These are phyloP conservation scores for Oscheius onirici DNA, from an alignment of 2,888 invertebrate species.

Conservation along the genomic window DNA sequence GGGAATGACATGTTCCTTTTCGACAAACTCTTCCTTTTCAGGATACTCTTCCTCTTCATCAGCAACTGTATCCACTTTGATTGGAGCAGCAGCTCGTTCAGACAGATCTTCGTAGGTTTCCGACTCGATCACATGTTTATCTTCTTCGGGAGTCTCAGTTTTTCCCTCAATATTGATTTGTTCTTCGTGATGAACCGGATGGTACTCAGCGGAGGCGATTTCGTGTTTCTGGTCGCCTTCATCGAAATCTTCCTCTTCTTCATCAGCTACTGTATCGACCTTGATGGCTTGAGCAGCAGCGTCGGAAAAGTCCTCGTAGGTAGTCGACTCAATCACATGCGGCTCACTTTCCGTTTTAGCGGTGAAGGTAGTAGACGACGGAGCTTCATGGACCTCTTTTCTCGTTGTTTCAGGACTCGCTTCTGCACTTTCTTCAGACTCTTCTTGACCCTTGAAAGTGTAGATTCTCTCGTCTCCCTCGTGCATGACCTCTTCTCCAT, in stretches of 20 bases:
- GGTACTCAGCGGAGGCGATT: constrained; percentile 1
- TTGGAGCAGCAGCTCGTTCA: neutral
- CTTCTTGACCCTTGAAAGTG: constrained; percentile 19
- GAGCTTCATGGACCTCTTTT: neutral
- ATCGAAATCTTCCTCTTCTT: constrained; percentile 1
- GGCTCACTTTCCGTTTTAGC: too few relatives aligned
- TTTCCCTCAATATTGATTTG: neutral
- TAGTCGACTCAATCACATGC: too few relatives aligned
- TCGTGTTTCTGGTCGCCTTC: neutral
- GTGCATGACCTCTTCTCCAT: constrained; percentile 24
- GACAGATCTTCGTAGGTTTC: constrained; percentile 13
- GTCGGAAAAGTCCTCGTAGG: too few relatives aligned
- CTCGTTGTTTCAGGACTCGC: neutral
- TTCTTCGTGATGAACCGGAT: constrained; percentile 5
- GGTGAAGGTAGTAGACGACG: too few relatives aligned
- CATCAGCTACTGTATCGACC: constrained; percentile 9
- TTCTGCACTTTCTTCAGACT: neutral
- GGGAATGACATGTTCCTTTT: too few relatives aligned
- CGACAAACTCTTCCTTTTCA: neutral
- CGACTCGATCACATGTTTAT: constrained; percentile 6
- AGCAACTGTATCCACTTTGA: constrained; percentile 16
- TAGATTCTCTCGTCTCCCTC: constrained; percentile 13
- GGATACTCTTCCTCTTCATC: constrained; percentile 16
- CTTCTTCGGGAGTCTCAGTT: constrained; percentile 11
- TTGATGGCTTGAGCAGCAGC: too few relatives aligned